Evolutionary conservation across 2,113 vertebrate species (phyloP), one percentile per base, ranked within the genome.

Genomic region (Plecotus auritus): DNA sequence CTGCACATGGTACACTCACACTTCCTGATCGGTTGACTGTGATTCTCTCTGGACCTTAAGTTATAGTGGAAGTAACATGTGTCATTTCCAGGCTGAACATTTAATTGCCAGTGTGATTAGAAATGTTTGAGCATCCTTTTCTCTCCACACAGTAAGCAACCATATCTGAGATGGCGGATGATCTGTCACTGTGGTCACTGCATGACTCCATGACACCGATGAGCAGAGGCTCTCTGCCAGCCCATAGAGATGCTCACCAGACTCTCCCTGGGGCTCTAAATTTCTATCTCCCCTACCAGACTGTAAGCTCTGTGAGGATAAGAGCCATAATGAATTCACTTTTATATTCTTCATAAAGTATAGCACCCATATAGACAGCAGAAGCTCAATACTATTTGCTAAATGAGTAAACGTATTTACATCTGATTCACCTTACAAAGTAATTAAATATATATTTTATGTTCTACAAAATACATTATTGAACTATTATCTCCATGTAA

Each of bases 381-480:
- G 37, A 66, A 72, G 22, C 64, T n/a, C 51, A 6, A 45, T 35
- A 73, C 7, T 69, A 35, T 82, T 81, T 93, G 35, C 80, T 66
- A 37, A 86, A 77, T 72, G 51, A 85, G 10, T 37, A 83, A 93
- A 54, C 7, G 8, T 70, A 74, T 91, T 70, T 92, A 70, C 9
- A 78, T 78, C 4, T 78, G 51, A 81, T 77, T 67, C 35, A 61
- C 10, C 6, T 30, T 88, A 78, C 17, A 30, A 85, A 89, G 16
- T 73, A 85, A 93, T 91, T 85, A 73, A 20, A 47, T 37, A 14
- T 86, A 73, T 64, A 18, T 84, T 96, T 85, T 32, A 80, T 84
- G 67, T 40, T 42, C 32, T 90, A 73, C 40, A 86, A 95, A 89
- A 94, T 42, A 54, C 14, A 85, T 5, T 91, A 89, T 70, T 74